Base-by-base conservation (phyloP, 35 echinoderm and acorn worm species). In the Anneissia japonica region DNA sequence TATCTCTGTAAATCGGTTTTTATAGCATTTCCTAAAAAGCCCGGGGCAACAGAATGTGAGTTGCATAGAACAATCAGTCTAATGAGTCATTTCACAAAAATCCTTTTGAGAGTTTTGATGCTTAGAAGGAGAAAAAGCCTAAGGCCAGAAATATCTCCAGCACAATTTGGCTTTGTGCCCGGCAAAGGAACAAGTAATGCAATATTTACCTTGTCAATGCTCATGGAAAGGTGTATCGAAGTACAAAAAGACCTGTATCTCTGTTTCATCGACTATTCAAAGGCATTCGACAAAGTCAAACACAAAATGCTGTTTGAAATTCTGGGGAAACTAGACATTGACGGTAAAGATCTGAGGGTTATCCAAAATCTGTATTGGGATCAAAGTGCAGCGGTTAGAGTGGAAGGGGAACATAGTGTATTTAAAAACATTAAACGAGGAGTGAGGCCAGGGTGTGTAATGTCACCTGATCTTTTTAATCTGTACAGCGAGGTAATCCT, bases 391-490 rank as follows among this genome's bases (percentile, higher is more conserved):
- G 30, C 1, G 4, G 35, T 51, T 45, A 84, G 51, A 84, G 45
- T 32, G 30, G 82, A 51, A 17, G 51, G 51, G 0, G 51, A 46
- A 51, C 28, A 29, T 6, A 51, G 82, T 10, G n/a, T 13, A 64
- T 51, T 19, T 23, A 64, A 9, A 64, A 1, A 64, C 2, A 23
- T 64, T 6, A 64, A 64, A 23, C 11, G 51, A 84, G 41, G 38
- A 64, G 39, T 84, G 43, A 23, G 82, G 32, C 82, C 55, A 37
- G 82, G 82, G 0, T 84, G 82, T 84, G 82, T 84, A 9, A 2
- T 84, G 3, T 84, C 80, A 11, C 35, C 40, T 19, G 80, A 82
- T 13, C 37, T 82, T 5, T 82, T 82, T 19, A 82, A 39, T 39
- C 45, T 9, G 5, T 46, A 82, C 80, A 82, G 80, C 30, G 40